phyloP scores from a whole-genome alignment of 37 sponge, comb jelly and placozoan species.

The Mnemiopsis leidyi region DNA sequence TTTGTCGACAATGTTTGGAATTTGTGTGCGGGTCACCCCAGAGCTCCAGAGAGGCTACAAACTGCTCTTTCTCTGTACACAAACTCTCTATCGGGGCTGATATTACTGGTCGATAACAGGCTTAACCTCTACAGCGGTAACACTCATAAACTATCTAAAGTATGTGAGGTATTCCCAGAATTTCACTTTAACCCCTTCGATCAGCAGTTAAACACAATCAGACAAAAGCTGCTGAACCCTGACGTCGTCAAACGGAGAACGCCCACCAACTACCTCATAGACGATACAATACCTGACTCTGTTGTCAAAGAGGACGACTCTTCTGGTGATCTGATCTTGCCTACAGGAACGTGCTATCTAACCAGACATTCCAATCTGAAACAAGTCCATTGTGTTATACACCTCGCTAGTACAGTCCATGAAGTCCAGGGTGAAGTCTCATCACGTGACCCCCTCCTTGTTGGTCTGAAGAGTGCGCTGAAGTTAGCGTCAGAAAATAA shows the following conservation, averaged over 20 bases:
- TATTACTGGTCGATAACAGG: constrained; percentile 78
- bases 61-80: constrained; percentile 92
- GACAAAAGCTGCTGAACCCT: constrained; percentile 51
- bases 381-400: constrained; percentile 85
- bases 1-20: constrained; percentile 76
- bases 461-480: constrained; percentile 81
- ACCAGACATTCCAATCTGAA: constrained; percentile 94
- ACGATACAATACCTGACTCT: constrained; percentile 37
- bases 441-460: constrained; percentile 77
- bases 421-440: constrained; percentile 50
- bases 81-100: constrained; percentile 74
- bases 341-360: constrained; percentile 85
- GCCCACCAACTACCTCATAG: constrained; percentile 39
- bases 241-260: not conserved
- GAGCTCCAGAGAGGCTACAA: constrained; percentile 80
- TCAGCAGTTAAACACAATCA: constrained; percentile 71
- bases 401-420: constrained; percentile 74
- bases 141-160: constrained; percentile 70
- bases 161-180: constrained; percentile 77
- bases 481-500: constrained; percentile 71
- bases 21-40: constrained; percentile 69
- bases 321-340: constrained; percentile 54
- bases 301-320: constrained; percentile 45
- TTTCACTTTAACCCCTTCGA: constrained; percentile 88
- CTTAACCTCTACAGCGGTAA: constrained; percentile 70